phyloP scores from a whole-genome alignment of 64 coral and sea anemone species.

The Hydrozoanthus tunicans region DNA sequence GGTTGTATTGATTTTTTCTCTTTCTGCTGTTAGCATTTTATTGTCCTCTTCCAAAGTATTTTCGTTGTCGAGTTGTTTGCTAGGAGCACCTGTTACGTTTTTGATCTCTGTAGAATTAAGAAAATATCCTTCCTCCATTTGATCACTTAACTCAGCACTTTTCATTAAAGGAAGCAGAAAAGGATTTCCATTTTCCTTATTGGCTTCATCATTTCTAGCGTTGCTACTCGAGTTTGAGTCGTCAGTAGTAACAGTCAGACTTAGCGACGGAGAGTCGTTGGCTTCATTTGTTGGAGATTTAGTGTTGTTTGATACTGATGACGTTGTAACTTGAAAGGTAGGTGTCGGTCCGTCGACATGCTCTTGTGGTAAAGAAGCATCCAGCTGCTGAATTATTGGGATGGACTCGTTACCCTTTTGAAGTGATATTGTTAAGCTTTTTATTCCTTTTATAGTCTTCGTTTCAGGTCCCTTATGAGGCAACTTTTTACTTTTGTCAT shows the following conservation, averaged over 20 bases:
- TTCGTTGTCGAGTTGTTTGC: neutral
- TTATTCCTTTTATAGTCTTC: constrained; percentile 32
- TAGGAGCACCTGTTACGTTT: neutral
- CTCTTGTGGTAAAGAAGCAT: neutral
- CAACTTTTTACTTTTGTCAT: neutral
- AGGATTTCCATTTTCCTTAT: neutral
- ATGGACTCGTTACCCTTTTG: constrained; percentile 46
- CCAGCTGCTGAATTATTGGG: constrained; percentile 44
- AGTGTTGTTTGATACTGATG: neutral
- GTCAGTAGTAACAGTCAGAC: constrained; percentile 44
- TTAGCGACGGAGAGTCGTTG: constrained; percentile 16
- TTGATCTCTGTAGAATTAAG: neutral
- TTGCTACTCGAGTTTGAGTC: neutral
- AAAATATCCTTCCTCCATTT: neutral
- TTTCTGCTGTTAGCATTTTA: neutral
- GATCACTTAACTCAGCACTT: neutral
- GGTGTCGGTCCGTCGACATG: neutral
- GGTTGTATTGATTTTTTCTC: neutral
- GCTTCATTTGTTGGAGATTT: neutral
- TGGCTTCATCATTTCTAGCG: neutral
- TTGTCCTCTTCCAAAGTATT: neutral
- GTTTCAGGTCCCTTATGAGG: neutral
- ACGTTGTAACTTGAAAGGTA: constrained; percentile 24
- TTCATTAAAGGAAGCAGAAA: neutral
- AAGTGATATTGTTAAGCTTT: constrained; percentile 51